Conservation (phyloP, 2,113 vertebrate genomes). For the Indicator maculatus region DNA sequence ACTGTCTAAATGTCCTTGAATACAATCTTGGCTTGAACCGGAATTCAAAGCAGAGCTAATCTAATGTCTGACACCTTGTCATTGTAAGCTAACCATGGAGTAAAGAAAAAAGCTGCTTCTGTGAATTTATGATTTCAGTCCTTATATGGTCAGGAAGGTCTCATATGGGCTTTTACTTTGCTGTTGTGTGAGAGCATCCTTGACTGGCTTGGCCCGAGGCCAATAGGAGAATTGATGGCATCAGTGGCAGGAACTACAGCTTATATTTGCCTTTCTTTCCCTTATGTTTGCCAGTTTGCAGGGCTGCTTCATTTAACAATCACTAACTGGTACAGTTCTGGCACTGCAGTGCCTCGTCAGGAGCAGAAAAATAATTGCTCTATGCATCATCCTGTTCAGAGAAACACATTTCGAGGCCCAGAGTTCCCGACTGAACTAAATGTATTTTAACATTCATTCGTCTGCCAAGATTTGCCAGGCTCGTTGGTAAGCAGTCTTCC, state of each 20-base stretch:
- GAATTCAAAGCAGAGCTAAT: background rate
- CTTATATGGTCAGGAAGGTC: background rate
- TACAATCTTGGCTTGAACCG: background rate
- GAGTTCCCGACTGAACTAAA: background rate
- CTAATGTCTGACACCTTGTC: background rate
- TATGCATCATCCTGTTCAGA: background rate
- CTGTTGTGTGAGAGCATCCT: background rate
- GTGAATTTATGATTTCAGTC: background rate
- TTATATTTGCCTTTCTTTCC: background rate
- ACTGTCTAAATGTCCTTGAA: background rate
- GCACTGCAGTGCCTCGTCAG: background rate
- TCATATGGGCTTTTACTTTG: background rate
- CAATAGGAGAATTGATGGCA: background rate
- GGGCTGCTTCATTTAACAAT: background rate
- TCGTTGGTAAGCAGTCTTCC: background rate
- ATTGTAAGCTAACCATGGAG: background rate
- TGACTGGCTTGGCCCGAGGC: background rate
- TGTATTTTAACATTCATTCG: background rate
- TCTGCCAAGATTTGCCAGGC: background rate
- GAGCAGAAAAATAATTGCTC: background rate
- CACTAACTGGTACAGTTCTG: background rate
- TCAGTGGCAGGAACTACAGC: background rate
- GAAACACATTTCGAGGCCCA: fast-evolving
- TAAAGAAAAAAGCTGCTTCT: background rate
- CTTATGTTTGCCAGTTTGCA: background rate